A percentile compares a stretch with the other conserved stretches of the same genome.
These are phyloP conservation scores for Coptodon bakossiorum DNA, from an alignment of 2,113 vertebrate genomes.

Conservation along the genomic window DNA sequence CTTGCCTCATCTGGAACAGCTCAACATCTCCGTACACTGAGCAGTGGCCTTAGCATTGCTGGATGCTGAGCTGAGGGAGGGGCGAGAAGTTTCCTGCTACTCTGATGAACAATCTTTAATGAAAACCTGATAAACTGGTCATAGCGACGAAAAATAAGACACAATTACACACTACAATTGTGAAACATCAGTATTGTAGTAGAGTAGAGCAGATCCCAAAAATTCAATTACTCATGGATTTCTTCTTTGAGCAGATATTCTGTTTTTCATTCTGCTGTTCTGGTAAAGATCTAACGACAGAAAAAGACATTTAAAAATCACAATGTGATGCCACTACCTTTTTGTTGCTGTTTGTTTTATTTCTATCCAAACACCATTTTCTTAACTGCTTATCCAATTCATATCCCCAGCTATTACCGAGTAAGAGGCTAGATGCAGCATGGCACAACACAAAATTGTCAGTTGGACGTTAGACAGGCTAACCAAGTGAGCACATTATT, in stretches of 20 bases:
- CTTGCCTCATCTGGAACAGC: background rate
- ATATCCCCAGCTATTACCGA: background rate
- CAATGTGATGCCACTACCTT: background rate
- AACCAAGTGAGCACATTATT: background rate
- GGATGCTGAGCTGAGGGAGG: background rate
- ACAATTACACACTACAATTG: background rate
- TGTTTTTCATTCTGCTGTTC: background rate
- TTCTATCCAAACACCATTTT: background rate
- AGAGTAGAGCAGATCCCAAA: background rate
- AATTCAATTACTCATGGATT: background rate
- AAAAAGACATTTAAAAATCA: background rate
- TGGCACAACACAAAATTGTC: background rate
- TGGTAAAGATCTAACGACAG: background rate
- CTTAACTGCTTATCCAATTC: background rate
- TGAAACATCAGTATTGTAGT: background rate
- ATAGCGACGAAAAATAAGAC: background rate
- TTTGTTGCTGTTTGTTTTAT: background rate
- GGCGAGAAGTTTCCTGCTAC: background rate
- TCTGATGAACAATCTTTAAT: background rate
- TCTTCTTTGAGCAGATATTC: background rate
- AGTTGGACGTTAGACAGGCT: background rate
- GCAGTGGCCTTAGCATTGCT: background rate
- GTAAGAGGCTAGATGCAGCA: background rate
- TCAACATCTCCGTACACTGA: background rate
- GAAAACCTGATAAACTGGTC: background rate